phyloP scores from a whole-genome alignment of 2,113 vertebrate genomes.

The Chlamydotis undulata region DNA sequence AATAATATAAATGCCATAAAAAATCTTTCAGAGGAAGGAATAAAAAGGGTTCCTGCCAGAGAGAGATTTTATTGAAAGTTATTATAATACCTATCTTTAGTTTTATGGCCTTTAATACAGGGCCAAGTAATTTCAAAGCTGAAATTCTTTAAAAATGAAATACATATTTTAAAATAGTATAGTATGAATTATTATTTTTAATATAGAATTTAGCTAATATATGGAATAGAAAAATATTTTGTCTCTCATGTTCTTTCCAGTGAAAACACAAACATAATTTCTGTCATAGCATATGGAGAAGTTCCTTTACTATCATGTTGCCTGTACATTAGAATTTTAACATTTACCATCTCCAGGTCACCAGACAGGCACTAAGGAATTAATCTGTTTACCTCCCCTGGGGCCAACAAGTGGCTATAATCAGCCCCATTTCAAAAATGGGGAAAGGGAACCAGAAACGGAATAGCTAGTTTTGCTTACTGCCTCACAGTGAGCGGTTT shows the following conservation, averaged over 20 bases:
- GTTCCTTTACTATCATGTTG: slow-evolving; percentile 14
- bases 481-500: background rate
- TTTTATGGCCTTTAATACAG: slow-evolving; percentile 72
- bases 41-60: slow-evolving; percentile 68
- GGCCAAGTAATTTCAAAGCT: slow-evolving; percentile 71
- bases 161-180: slow-evolving; percentile 71
- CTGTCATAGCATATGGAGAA: background rate
- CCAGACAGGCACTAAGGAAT: background rate
- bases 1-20: slow-evolving; percentile 74
- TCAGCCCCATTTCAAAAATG: background rate
- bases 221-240: slow-evolving; percentile 36
- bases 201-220: slow-evolving; percentile 63
- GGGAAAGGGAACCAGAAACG: background rate
- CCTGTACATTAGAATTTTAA: background rate
- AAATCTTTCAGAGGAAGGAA: slow-evolving; percentile 70
- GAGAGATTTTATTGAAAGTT: slow-evolving; percentile 77
- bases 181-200: slow-evolving; percentile 71
- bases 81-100: slow-evolving; percentile 78
- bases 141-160: slow-evolving; percentile 70
- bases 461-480: background rate
- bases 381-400: background rate
- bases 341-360: background rate
- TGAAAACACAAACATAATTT: slow-evolving; percentile 23
- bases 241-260: background rate
- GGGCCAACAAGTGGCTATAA: background rate